Conservation (phyloP, 2,113 vertebrate species). For the Tauraco erythrolophus region DNA sequence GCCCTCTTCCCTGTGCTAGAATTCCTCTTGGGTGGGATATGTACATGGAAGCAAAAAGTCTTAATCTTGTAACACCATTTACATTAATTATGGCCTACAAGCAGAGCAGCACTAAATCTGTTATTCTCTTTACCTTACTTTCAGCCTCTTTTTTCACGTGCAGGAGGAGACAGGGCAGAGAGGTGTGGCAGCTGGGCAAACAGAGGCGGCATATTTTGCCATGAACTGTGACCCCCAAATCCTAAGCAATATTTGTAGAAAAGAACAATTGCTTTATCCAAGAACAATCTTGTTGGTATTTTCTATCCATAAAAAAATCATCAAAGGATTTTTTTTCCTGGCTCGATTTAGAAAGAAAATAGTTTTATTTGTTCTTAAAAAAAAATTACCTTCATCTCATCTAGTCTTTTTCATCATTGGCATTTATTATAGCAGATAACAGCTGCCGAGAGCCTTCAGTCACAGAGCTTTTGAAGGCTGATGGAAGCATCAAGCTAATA, state of each 20-base stretch:
- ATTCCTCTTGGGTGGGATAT: background rate
- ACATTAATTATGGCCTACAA: background rate
- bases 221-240: constrained; percentile 27
- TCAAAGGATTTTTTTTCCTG: background rate
- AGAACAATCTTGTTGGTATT: background rate
- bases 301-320: background rate
- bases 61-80: background rate
- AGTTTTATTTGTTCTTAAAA: background rate
- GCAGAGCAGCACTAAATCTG: background rate
- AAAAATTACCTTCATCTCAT: background rate
- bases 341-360: background rate
- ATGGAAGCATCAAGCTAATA: constrained; percentile 38
- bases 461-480: constrained; percentile 11
- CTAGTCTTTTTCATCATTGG: background rate
- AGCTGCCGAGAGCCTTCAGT: constrained; percentile 46
- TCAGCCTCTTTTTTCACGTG: background rate
- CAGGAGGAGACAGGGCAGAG: background rate
- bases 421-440: constrained; percentile 46
- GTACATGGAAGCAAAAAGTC: background rate
- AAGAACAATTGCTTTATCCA: background rate
- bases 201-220: background rate
- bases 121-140: constrained; percentile 1
- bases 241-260: background rate
- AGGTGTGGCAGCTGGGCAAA: constrained; percentile 45
- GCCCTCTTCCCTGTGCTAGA: background rate